Percentiles rank a stretch among this genome's conserved stretches.
These are phyloP conservation scores for Colistium nudipinnis DNA, from an alignment of 2,113 vertebrate species.

Conservation along the genomic window DNA sequence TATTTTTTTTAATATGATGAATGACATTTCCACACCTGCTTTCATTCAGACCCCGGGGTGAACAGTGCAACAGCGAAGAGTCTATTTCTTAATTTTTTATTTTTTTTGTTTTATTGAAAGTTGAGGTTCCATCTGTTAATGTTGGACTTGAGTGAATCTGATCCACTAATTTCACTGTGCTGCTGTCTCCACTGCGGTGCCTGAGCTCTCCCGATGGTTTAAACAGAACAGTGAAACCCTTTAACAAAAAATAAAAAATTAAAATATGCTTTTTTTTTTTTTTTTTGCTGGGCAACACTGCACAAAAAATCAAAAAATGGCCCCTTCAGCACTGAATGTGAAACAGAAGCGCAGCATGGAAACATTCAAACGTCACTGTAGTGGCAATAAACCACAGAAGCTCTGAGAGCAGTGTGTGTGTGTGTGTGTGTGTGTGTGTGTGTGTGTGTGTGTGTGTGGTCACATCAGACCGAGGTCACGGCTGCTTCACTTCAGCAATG, in stretches of 20 bases:
- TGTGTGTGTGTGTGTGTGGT: too few species aligned
- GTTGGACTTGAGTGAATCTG: constrained; percentile 37
- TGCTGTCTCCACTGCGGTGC: constrained; percentile 47
- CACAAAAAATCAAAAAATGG: constrained; percentile 38
- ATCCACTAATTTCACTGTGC: constrained; percentile 35
- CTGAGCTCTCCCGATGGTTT: constrained; percentile 52
- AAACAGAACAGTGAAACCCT: too few species aligned
- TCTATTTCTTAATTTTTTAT: not conserved
- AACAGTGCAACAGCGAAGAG: constrained; percentile 20
- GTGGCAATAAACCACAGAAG: constrained; percentile 25
- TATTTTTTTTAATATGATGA: constrained; percentile 10
- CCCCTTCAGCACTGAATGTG: constrained; percentile 20
- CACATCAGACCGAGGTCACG: constrained; percentile 40
- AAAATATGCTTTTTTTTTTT: too few species aligned
- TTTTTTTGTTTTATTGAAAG: not conserved
- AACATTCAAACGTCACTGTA: constrained; percentile 39
- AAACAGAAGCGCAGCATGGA: constrained; percentile 63
- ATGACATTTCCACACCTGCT: constrained; percentile 34
- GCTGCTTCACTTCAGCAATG: constrained; percentile 13
- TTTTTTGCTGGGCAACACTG: constrained; percentile 41
- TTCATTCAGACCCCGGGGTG: constrained; percentile 38
- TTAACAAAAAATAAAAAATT: too few species aligned
- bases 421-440: too few species aligned
- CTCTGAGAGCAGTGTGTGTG: constrained; percentile 46
- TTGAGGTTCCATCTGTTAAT: constrained; percentile 29